Evolutionary conservation across 2,888 invertebrate genomes (phyloP), one percentile per base, ranked within the genome.

Genomic region (Heliconius ethilla): DNA sequence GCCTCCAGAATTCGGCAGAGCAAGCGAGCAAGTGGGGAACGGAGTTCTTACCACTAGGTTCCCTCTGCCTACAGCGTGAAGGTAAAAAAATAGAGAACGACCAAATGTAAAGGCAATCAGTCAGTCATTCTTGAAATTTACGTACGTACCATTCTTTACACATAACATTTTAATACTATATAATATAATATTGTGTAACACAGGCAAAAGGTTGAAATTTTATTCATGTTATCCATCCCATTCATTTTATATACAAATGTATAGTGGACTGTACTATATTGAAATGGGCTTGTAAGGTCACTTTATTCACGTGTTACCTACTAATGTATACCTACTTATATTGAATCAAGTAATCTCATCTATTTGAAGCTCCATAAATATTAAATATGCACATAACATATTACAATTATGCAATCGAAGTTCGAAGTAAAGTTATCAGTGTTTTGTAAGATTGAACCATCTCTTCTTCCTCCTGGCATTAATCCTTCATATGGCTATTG

Each of bases 221-320:
- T 87, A 91, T 91, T 89, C 87, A 89, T 85, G 74, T 67, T 70
- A 18, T 83, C 82, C 84, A 82, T 85, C 83, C 87, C 88, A 91
- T 91, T 91, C 89, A 92, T 87, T 81, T 81, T 80, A 86, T 88
- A 88, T 63, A 63, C 63, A 6, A 27, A 63, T 88, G 87, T 87
- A 85, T 86, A 84, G 84, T 86, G 81, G 82, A 83, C 80, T 79
- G 79, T 80, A 92, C 90, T 92, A 91, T 92, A 88, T 87, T 85
- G 87, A 90, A 87, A 89, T 89, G 90, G 93, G 93, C 88, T 85
- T 86, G 89, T 91, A 92, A 93, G 93, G 94, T 89, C 93, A 88
- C 80, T 83, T 89, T 89, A 92, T 92, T 92, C 90, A 92, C 84
- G 83, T 84, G 83, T 33, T 33, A 86, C 86, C 33, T 33, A 87